Conservation (phyloP, 2,113 vertebrate species). For the Nannobrachium achirus region DNA sequence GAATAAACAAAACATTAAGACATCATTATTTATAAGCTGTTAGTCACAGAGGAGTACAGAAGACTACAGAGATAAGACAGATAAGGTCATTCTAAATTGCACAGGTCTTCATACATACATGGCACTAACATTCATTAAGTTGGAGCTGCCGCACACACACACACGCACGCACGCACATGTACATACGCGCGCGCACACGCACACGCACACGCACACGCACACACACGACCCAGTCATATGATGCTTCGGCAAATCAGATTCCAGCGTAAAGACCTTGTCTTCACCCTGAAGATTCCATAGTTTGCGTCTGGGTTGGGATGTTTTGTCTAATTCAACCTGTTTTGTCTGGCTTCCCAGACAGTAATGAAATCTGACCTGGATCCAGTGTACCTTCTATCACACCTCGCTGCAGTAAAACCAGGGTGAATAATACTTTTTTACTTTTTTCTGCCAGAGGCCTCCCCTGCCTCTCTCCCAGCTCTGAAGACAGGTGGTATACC, state of each 20-base stretch:
- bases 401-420: slow-evolving; percentile 1
- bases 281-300: neutral
- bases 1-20: slow-evolving; percentile 46
- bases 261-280: neutral
- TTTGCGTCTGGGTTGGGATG: neutral
- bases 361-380: slow-evolving; percentile 22
- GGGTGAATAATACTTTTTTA: slow-evolving; percentile 28
- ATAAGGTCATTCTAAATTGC: too few species aligned
- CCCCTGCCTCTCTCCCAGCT: too few species aligned
- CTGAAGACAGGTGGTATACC: slow-evolving; percentile 51
- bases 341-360: slow-evolving; percentile 25
- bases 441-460: too few species aligned
- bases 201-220: too few species aligned
- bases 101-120: too few species aligned
- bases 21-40: neutral
- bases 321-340: slow-evolving; percentile 30
- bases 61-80: neutral
- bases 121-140: too few species aligned
- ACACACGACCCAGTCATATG: too few species aligned
- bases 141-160: too few species aligned
- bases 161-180: too few species aligned
- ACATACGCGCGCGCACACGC: too few species aligned
- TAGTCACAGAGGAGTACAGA: neutral
- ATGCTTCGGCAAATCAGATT: too few species aligned
- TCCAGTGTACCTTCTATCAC: neutral